Base-by-base conservation (phyloP, 2,888 invertebrate species). In the Tachina grossa region DNA sequence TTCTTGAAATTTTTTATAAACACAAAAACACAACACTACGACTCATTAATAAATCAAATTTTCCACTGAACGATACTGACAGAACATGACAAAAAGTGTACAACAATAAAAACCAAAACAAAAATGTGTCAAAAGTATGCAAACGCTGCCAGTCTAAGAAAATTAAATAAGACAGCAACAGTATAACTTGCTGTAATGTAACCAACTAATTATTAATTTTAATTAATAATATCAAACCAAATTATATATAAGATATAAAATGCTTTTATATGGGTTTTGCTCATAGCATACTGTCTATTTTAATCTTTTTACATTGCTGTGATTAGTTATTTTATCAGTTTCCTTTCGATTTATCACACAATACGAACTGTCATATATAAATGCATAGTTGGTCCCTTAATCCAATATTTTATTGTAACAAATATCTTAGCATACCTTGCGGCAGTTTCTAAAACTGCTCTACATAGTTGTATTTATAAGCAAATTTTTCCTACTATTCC, bases 21-120 rank as follows among this genome's bases (percentile, higher is more conserved):
- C 63, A 65, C 61, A 69, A 53, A 74, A 74, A 66, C 43, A 39
- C 45, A 39, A 57, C 55, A 9, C 57, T 65, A 57, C 69, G 45
- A 66, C 31, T 45, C 59, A 83, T 66, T 61, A 47, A 79, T 69
- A 68, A 74, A 82, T 63, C 51, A 68, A 61, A 72, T 59, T 80
- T 76, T 65, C 49, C 45, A 81, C 77, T 78, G 16, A 43, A 45
- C 43, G 6, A 47, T 43, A 53, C 19, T 55, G 63, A 39, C 53
- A 75, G 43, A 59, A 59, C 8, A 68, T 10, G 16, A 47, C 39
- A 66, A 53, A 66, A 69, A 13, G 22, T 51, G 4, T 66, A 57
- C 45, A 55, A 66, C 49, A 63, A 59, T 6, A 69, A 74, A 16
- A 81, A 75, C 22, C 68, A 71, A 51, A 43, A 59, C 41, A 53